These are phyloP conservation scores for Ladona fulva DNA, from an alignment of 1,140 invertebrate genomes.

Conservation along the genomic window DNA sequence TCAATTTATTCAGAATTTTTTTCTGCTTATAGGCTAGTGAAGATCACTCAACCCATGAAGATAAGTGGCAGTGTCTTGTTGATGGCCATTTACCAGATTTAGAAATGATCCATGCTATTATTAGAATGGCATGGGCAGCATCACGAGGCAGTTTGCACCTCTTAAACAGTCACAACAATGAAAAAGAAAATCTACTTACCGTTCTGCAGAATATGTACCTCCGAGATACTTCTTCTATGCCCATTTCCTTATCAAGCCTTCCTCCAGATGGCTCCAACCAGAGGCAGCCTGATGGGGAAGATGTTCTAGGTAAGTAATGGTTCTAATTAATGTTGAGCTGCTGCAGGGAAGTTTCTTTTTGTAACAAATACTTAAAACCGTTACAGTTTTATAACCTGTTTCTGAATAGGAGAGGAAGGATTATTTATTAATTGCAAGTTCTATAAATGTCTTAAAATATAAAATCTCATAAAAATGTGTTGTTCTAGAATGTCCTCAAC, in stretches of 20 bases:
- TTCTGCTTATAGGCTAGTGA: neutral
- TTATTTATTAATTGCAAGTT: too few relatives aligned
- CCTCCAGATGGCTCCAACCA: neutral
- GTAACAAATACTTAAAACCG: too few relatives aligned
- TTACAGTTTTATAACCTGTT: too few relatives aligned
- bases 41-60: neutral
- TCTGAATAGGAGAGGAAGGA: too few relatives aligned
- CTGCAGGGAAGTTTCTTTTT: too few relatives aligned
- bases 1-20: too few relatives aligned
- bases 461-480: too few relatives aligned
- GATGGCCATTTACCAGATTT: slow-evolving; percentile 55
- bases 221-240: neutral
- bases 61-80: slow-evolving; percentile 36
- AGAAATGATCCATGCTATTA: slow-evolving; percentile 56
- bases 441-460: too few relatives aligned
- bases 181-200: neutral
- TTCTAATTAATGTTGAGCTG: too few relatives aligned
- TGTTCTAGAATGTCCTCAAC: too few relatives aligned
- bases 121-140: slow-evolving; percentile 69
- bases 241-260: neutral
- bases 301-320: neutral
- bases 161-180: slow-evolving; percentile 39
- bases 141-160: slow-evolving; percentile 59
- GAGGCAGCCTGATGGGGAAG: neutral
- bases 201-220: neutral